Percentiles rank a stretch among this genome's conserved stretches.
Conservation (phyloP, 2,797 vertebrate genomes). For the Vultur gryphus region DNA sequence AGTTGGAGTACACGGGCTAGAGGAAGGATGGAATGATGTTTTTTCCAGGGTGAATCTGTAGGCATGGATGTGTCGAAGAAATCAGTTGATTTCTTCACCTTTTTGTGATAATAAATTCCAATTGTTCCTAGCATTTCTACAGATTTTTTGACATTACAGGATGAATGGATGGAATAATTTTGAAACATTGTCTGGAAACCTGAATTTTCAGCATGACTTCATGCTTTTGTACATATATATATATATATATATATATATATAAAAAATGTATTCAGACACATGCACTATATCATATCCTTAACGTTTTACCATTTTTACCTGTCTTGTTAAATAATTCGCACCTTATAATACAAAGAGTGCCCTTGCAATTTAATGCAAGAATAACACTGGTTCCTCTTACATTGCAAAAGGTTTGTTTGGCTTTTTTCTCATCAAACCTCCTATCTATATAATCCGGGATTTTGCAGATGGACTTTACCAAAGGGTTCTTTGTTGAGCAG, state of each 20-base stretch:
- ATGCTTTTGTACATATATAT: not conserved
- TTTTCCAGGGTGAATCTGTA: not conserved
- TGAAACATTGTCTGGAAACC: not conserved
- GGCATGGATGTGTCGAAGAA: fast-evolving
- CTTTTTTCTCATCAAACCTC: not conserved
- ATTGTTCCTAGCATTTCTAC: not conserved
- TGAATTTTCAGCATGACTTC: not conserved
- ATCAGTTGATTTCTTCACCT: not conserved
- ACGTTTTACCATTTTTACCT: not conserved
- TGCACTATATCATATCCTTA: not conserved
- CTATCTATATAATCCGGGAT: not conserved
- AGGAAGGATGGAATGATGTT: fast-evolving
- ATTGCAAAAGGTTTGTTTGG: not conserved
- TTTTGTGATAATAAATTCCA: not conserved
- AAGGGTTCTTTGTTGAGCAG: not conserved
- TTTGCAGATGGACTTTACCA: not conserved
- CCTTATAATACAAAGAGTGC: not conserved
- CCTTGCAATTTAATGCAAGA: not conserved
- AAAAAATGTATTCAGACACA: not conserved
- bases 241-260: not conserved
- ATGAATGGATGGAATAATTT: not conserved
- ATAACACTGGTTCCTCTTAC: not conserved
- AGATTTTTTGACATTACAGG: not conserved
- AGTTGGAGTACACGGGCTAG: fast-evolving
- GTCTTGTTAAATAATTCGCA: not conserved